These are phyloP conservation scores for Craniophora ligustri DNA, from an alignment of 2,888 invertebrate genomes.

Conservation along the genomic window DNA sequence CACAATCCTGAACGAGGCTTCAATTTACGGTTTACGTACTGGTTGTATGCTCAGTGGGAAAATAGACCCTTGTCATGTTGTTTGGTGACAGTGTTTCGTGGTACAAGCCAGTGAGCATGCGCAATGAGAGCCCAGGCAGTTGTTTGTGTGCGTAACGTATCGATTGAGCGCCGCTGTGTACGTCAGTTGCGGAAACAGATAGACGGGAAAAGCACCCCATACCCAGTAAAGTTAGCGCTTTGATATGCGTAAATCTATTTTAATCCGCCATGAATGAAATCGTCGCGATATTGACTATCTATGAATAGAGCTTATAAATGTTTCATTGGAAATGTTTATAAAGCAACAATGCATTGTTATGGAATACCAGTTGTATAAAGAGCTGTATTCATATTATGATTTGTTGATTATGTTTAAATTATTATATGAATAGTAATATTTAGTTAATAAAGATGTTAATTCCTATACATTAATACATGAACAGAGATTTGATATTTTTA, in stretches of 20 bases:
- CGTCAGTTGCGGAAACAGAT: conserved; percentile 79
- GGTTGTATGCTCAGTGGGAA: conserved; percentile 27
- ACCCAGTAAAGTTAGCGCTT: conserved; percentile 55
- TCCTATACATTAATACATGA: too few species aligned
- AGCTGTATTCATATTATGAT: not conserved
- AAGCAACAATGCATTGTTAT: conserved; percentile 18
- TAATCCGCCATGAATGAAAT: conserved; percentile 73
- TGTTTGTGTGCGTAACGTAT: conserved; percentile 83
- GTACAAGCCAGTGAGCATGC: conserved; percentile 77
- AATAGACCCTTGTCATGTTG: conserved; percentile 49
- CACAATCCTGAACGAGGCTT: conserved; percentile 65
- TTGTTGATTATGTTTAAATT: too few species aligned
- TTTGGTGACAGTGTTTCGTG: conserved; percentile 70
- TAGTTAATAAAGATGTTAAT: too few species aligned
- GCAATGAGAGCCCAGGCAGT: conserved; percentile 58
- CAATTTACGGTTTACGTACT: conserved; percentile 37
- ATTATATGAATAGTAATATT: too few species aligned
- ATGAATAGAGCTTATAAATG: conserved; percentile 31
- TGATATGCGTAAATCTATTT: conserved; percentile 76
- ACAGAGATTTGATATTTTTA: too few species aligned
- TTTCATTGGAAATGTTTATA: conserved; percentile 11
- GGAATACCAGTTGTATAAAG: conserved; percentile 9
- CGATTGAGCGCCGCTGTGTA: conserved; percentile 81
- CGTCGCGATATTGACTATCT: conserved; percentile 37
- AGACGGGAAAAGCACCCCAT: conserved; percentile 67